These are phyloP conservation scores for Crotalus horridus DNA, from an alignment of 2,113 vertebrate genomes.

Conservation along the genomic window DNA sequence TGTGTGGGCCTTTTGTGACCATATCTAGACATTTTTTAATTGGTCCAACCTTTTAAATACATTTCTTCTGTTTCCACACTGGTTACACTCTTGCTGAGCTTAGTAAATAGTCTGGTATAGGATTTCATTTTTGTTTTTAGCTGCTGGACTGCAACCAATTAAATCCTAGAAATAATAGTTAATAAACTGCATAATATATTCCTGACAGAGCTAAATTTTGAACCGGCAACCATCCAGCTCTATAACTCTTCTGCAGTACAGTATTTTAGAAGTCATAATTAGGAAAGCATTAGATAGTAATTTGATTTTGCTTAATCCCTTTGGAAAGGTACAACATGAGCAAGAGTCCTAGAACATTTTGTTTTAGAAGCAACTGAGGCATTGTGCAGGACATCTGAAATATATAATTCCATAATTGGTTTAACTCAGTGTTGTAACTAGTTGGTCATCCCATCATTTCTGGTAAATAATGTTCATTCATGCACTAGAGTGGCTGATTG, in stretches of 20 bases:
- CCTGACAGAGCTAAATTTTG: not conserved
- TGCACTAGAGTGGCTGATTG: not conserved
- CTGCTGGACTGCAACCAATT: not conserved
- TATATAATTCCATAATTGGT: not conserved
- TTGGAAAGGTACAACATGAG: not conserved
- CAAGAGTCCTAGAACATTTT: not conserved
- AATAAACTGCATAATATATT: not conserved
- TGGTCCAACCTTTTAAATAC: not conserved
- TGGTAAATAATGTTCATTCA: not conserved
- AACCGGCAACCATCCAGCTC: not conserved
- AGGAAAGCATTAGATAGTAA: not conserved
- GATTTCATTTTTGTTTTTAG: not conserved
- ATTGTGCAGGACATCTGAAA: not conserved
- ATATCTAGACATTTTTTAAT: not conserved
- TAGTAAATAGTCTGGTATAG: not conserved
- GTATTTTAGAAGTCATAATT: not conserved
- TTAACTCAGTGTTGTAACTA: not conserved
- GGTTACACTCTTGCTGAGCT: not conserved
- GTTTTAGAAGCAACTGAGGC: not conserved
- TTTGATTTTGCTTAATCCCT: constrained; percentile 21
- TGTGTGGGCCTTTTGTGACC: not conserved
- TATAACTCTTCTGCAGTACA: not conserved
- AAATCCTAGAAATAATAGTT: not conserved
- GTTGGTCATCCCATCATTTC: not conserved
- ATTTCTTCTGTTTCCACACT: not conserved